phyloP scores from a whole-genome alignment of 2,113 vertebrate genomes.

The Dryoscopus gambensis region DNA sequence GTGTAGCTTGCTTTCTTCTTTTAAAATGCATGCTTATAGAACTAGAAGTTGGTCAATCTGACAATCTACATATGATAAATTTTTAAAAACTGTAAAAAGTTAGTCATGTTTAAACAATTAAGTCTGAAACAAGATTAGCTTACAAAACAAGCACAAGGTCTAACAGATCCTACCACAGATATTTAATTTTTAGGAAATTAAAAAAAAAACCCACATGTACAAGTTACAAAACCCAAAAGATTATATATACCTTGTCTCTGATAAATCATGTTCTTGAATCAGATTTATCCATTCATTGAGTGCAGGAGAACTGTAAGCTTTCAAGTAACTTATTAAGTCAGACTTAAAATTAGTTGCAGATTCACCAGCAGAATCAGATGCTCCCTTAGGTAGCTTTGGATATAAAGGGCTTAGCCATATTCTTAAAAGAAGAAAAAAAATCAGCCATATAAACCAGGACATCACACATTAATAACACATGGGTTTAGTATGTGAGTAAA shows the following conservation, averaged over 20 bases:
- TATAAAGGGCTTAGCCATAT: conserved; percentile 96
- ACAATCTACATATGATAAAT: neutral
- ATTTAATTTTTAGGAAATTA: neutral
- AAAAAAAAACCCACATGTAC: rapidly evolving
- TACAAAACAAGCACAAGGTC: neutral
- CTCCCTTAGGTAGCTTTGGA: conserved; percentile 77
- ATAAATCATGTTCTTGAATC: conserved; percentile 89
- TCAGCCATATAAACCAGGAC: neutral
- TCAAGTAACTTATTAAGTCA: conserved; percentile 88
- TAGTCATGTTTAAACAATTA: neutral
- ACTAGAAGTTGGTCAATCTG: neutral
- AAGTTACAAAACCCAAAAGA: neutral
- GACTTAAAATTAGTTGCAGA: conserved; percentile 89
- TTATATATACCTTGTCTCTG: conserved; percentile 82
- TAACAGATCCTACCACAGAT: neutral
- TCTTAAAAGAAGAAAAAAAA: conserved; percentile 61
- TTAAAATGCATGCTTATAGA: neutral
- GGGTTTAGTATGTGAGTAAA: neutral
- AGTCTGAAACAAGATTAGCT: neutral
- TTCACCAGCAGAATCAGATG: conserved; percentile 77
- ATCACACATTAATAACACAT: neutral
- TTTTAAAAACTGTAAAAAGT: neutral
- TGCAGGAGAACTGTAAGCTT: conserved; percentile 78
- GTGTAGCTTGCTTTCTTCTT: neutral
- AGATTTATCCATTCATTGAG: conserved; percentile 86